Base-by-base conservation (phyloP, 2,113 vertebrate genomes). In the Suncus etruscus region DNA sequence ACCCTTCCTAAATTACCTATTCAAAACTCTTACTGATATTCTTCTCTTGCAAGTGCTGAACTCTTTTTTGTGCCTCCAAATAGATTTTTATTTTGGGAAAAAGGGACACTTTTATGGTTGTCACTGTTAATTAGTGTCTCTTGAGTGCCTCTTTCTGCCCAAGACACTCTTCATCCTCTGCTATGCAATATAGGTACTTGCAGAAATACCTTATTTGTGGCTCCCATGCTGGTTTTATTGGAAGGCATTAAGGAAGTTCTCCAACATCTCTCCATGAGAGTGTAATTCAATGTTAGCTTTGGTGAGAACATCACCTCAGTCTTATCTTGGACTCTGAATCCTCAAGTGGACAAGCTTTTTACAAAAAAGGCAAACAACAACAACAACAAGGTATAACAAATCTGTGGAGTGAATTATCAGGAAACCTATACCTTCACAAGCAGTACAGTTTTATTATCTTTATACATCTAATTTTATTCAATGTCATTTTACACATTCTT, bases 81-180 rank as follows among this genome's bases (percentile, higher is more conserved):
- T 86, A 92, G 92, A 76, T 88, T 39, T 45, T 39, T 39, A 39
- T 39, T 1, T 11, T 3, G 14, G 1, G 3, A 65, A 2, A 65
- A n/a, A 10, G 45, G 63, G 32, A 11, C 75, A n/a, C 18, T 0
- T 0, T 66, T 68, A 22, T 0, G 7, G 45, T 48, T 91, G 94
- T 87, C 95, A 94, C 32, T 91, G 75, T 85, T 93, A 82, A 93
- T 96, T 87, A 95, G 66, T 48, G 2, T 90, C 90, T 92, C 78
- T 10, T 4, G 39, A 74, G 24, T 25, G 76, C 18, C 0, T 22
- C 91, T 86, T 92, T 85, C 91, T 88, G 86, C 80, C 39, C 2
- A 4, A 24, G 68, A 86, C 0, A 0, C 24, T 63, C 0, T 12
- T 68, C 32, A n/a, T 51, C 10, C 11, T 47, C 47, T 80, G 91